Conservation (phyloP, 64 coral and sea anemone genomes). For the Dendrophyllia cribrosa region DNA sequence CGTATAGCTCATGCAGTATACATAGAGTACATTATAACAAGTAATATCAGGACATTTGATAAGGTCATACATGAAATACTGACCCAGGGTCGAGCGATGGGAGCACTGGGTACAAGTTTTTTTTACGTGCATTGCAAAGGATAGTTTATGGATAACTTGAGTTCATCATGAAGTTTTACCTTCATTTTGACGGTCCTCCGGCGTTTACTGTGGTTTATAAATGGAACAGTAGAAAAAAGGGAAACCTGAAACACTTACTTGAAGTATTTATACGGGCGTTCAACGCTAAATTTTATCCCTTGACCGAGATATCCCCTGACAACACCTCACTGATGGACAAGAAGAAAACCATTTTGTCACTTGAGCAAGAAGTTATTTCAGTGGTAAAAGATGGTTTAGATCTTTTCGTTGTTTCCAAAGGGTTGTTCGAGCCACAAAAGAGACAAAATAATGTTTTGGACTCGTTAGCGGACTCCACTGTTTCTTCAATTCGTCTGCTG, state of each 20-base stretch:
- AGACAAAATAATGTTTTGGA: conserved; percentile 11
- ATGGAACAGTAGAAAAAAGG: conserved; percentile 36
- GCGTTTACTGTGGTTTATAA: conserved; percentile 65
- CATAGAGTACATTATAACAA: too few relatives aligned
- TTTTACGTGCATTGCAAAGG: too few relatives aligned
- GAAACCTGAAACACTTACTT: conserved; percentile 44
- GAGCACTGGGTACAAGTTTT: too few relatives aligned
- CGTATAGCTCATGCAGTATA: too few relatives aligned
- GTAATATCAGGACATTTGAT: too few relatives aligned
- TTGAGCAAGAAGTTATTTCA: conserved; percentile 11
- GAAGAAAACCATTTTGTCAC: conserved; percentile 13
- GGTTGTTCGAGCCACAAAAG: neutral
- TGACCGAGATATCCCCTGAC: neutral
- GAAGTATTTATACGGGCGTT: conserved; percentile 38
- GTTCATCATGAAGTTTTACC: conserved; percentile 67
- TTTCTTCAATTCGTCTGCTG: neutral
- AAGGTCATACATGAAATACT: too few relatives aligned
- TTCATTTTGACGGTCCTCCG: conserved; percentile 70
- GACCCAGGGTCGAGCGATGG: too few relatives aligned
- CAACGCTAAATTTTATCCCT: conserved; percentile 28
- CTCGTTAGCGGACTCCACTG: neutral
- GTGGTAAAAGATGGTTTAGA: conserved; percentile 68
- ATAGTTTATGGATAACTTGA: too few relatives aligned
- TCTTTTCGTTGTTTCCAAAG: conserved; percentile 51
- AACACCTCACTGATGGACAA: conserved; percentile 33